Conservation (phyloP, 2,888 invertebrate genomes). For the Drosophila kanekoi region DNA sequence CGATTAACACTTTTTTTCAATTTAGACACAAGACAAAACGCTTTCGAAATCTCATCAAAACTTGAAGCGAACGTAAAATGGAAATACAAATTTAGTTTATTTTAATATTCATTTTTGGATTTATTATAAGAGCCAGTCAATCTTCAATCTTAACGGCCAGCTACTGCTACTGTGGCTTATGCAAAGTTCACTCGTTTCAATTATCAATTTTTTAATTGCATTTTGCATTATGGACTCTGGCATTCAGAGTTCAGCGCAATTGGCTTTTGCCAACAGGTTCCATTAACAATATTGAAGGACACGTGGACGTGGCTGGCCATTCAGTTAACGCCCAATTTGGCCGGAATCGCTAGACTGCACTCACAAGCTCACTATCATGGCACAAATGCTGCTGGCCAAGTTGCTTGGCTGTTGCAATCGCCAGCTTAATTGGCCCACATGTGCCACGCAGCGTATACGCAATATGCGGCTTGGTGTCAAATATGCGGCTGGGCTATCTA, state of each 20-base stretch:
- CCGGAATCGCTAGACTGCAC: constrained; percentile 53
- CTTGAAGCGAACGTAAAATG: constrained; percentile 32
- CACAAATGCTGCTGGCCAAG: constrained; percentile 36
- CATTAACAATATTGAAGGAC: constrained; percentile 31
- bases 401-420: constrained; percentile 51
- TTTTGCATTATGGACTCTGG: not conserved
- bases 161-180: not conserved
- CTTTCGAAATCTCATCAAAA: constrained; percentile 16
- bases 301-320: not conserved
- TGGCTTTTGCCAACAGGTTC: constrained; percentile 20
- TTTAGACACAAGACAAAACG: constrained; percentile 8
- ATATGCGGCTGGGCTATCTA: constrained; percentile 27
- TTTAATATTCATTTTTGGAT: not conserved
- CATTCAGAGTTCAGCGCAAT: constrained; percentile 6
- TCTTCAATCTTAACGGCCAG: not conserved
- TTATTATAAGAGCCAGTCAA: not conserved
- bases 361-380: constrained; percentile 82
- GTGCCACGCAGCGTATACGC: constrained; percentile 46
- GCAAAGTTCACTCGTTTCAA: constrained; percentile 16
- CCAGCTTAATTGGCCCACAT: constrained; percentile 60
- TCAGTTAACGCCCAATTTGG: constrained; percentile 18
- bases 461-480: constrained; percentile 52
- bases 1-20: constrained; percentile 38
- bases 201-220: constrained; percentile 5
- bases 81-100: not conserved